Conservation (phyloP, 2,797 vertebrate genomes). For the Microctenopoma stevenorrisi region DNA sequence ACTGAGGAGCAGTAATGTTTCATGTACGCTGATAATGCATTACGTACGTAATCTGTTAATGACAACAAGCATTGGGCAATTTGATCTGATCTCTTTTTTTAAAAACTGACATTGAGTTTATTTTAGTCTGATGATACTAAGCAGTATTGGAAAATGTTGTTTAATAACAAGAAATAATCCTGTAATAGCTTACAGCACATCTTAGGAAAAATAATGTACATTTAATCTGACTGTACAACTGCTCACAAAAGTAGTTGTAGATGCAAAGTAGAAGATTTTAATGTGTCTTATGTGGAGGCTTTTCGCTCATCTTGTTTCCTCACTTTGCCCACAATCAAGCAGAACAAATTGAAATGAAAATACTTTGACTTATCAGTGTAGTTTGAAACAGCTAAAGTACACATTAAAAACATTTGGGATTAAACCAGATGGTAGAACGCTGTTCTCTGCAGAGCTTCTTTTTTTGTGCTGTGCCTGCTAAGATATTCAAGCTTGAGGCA, state of each 20-base stretch:
- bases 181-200: not conserved
- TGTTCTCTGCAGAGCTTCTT: constrained; percentile 28
- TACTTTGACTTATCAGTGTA: constrained; percentile 27
- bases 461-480: constrained; percentile 30
- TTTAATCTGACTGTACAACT: constrained; percentile 6
- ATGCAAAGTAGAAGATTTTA: constrained; percentile 7
- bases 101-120: constrained; percentile 19
- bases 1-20: constrained; percentile 37
- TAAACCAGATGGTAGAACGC: constrained; percentile 24
- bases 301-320: constrained; percentile 8
- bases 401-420: constrained; percentile 30
- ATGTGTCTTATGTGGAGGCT: constrained; percentile 5
- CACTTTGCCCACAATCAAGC: constrained; percentile 24
- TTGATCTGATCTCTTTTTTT: constrained; percentile 19
- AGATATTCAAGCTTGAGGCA: constrained; percentile 46
- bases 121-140: constrained; percentile 41
- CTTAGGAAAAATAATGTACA: constrained; percentile 10
- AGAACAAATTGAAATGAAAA: constrained; percentile 17
- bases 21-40: constrained; percentile 23
- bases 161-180: constrained; percentile 21
- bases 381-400: constrained; percentile 16
- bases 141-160: constrained; percentile 25
- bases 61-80: constrained; percentile 11
- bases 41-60: constrained; percentile 21
- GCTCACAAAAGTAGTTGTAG: constrained; percentile 8